phyloP scores from a whole-genome alignment of 37 sponge, comb jelly and placozoan genomes.

The Oscarella lobularis region DNA sequence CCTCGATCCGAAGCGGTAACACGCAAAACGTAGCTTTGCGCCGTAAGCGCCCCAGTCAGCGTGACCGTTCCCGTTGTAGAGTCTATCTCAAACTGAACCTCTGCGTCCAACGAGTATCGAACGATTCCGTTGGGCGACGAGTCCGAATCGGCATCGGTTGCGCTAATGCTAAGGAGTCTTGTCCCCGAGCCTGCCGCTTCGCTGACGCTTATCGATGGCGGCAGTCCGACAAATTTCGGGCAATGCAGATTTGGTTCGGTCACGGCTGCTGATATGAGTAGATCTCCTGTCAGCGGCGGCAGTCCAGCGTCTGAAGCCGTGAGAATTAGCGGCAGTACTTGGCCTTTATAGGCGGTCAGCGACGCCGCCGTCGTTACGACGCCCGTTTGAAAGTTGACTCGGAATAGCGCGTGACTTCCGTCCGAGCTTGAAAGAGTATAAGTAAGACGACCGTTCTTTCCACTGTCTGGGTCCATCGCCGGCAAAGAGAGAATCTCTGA shows the following conservation, averaged over 20 bases:
- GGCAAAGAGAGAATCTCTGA: background rate
- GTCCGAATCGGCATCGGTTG: background rate
- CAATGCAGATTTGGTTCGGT: background rate
- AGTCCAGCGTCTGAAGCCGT: background rate
- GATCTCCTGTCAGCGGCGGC: background rate
- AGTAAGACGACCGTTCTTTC: slow-evolving; percentile 5
- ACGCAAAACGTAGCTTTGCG: background rate
- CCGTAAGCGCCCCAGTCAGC: background rate
- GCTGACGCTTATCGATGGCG: background rate
- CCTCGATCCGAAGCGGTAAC: background rate
- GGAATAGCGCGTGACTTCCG: background rate
- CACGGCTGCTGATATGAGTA: background rate
- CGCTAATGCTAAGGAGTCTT: background rate
- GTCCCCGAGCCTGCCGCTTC: background rate
- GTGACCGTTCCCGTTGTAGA: background rate
- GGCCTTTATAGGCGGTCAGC: background rate
- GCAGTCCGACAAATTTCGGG: background rate
- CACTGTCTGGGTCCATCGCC: background rate
- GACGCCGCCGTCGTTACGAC: background rate
- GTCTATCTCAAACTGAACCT: background rate
- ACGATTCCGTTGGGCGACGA: background rate
- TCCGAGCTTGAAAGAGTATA: background rate
- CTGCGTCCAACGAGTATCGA: background rate
- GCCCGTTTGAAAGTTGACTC: background rate
- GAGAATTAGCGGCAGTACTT: background rate